Evolutionary conservation across 1,140 invertebrate species (phyloP).

Genomic region (Ladona fulva): DNA sequence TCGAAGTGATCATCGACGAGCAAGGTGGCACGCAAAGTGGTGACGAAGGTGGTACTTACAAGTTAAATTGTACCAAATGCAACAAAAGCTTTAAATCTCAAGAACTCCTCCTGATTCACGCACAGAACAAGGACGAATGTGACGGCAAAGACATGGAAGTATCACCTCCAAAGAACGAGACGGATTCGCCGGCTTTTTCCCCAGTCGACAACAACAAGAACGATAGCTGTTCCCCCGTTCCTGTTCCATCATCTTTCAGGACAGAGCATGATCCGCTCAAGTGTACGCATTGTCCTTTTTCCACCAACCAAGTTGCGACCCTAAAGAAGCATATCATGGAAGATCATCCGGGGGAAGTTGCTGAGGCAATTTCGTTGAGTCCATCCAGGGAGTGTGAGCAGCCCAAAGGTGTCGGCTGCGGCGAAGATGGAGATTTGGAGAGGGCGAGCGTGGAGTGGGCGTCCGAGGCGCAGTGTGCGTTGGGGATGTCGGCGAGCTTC

Average conservation of each 20-base stretch:
- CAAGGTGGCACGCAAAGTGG: constrained; percentile 11
- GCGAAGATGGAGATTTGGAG: not conserved
- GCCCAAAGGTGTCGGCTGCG: not conserved
- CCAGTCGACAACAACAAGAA: constrained; percentile 22
- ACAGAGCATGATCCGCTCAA: constrained; percentile 42
- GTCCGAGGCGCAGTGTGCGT: constrained; percentile 1
- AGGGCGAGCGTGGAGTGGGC: not conserved
- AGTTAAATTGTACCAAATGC: constrained; percentile 41
- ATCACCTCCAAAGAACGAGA: constrained; percentile 6
- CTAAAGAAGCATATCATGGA: constrained; percentile 56
- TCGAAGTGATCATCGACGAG: constrained; percentile 23
- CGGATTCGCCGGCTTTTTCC: not conserved
- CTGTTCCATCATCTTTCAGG: not conserved
- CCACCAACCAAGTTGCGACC: constrained; percentile 48
- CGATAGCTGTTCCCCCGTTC: constrained; percentile 26
- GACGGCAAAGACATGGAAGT: not conserved
- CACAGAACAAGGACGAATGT: constrained; percentile 33
- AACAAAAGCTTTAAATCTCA: constrained; percentile 35
- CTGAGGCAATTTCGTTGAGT: not conserved
- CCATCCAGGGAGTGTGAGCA: not conserved
- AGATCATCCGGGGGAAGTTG: constrained; percentile 42
- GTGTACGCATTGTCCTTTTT: constrained; percentile 57
- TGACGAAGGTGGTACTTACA: constrained; percentile 19
- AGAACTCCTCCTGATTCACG: constrained; percentile 34
- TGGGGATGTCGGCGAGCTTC: not conserved